Evolutionary conservation across 2,888 invertebrate species (phyloP), one percentile per base, ranked within the genome.

Genomic region (Monochamus alternatus): DNA sequence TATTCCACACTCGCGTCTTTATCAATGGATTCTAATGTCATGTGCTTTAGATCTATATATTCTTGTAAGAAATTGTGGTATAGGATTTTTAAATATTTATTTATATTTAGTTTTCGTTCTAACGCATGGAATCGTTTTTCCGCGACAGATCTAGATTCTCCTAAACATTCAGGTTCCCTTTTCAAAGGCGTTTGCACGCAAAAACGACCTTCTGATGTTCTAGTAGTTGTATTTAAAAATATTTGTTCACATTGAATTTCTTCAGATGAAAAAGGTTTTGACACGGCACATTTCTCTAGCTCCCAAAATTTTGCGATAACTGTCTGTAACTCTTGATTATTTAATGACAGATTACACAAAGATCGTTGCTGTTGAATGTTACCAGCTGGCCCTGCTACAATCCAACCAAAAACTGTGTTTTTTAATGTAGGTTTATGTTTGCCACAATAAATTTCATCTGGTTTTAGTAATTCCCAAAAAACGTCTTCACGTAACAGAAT

Each of bases 21-120:
- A 12, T 9, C 8, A 63, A 8, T 4, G 9, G 38, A 38, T 38
- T 38, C 62, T 32, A 38, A 43, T 51, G 75, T 75, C 70, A 81
- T 74, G 60, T 82, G 82, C 30, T 76, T 76, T n/a, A 75, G 69
- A 63, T 59, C 68, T 63, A 63, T 82, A 22, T 22, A 82, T 62
- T 78, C 77, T n/a, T 68, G 8, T 52, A 82, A 79, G 60, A 82
- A 81, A 22, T 77, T 72, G 0, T 69, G 43, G 60, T 81, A 82
- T 30, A 51, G 38, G 5, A n/a, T 30, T 55, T 67, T 72, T 67
- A 84, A 69, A 7, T 74, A 62, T 22, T 77, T 69, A 58, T 85
- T 12, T 30, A 43, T 72, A 3, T 14, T 10, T 3, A 72, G 65
- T 44, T 14, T 31, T 31, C 30, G 5, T 51, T 72, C 72, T 43